phyloP scores from a whole-genome alignment of 2,113 vertebrate genomes.

The Pheucticus melanocephalus region DNA sequence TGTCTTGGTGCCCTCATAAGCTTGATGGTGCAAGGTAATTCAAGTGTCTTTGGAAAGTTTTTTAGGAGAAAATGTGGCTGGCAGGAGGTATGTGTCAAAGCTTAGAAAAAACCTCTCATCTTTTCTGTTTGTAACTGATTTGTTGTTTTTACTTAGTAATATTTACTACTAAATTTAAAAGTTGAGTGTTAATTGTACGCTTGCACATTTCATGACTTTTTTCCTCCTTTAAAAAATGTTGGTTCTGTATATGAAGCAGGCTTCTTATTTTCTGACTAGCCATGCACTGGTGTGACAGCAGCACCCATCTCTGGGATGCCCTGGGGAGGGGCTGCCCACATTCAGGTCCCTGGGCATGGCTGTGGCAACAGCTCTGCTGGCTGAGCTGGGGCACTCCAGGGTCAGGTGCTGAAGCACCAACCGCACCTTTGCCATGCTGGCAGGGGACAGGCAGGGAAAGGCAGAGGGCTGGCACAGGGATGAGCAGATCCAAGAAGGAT shows the following conservation, averaged over 20 bases:
- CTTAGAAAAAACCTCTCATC: not conserved
- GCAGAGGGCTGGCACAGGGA: not conserved
- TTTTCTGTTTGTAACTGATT: not conserved
- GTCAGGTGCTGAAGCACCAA: accelerated
- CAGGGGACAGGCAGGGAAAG: not conserved
- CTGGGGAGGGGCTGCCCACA: not conserved
- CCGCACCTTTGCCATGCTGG: not conserved
- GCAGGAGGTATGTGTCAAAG: not conserved
- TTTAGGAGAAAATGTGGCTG: not conserved
- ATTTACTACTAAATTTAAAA: not conserved
- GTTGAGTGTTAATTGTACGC: not conserved
- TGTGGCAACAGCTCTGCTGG: not conserved
- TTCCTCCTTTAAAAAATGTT: not conserved
- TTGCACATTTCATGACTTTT: accelerated
- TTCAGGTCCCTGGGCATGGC: not conserved
- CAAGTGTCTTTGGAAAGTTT: not conserved
- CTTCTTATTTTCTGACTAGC: not conserved
- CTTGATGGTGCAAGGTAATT: not conserved
- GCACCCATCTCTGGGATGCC: too few relatives aligned
- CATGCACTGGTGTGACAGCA: accelerated
- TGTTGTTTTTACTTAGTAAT: not conserved
- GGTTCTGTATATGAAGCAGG: not conserved
- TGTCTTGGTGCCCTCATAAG: not conserved
- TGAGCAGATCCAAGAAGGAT: accelerated
- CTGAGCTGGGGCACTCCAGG: accelerated